phyloP scores from a whole-genome alignment of 2,888 invertebrate genomes.

The Physocephala rufipes region DNA sequence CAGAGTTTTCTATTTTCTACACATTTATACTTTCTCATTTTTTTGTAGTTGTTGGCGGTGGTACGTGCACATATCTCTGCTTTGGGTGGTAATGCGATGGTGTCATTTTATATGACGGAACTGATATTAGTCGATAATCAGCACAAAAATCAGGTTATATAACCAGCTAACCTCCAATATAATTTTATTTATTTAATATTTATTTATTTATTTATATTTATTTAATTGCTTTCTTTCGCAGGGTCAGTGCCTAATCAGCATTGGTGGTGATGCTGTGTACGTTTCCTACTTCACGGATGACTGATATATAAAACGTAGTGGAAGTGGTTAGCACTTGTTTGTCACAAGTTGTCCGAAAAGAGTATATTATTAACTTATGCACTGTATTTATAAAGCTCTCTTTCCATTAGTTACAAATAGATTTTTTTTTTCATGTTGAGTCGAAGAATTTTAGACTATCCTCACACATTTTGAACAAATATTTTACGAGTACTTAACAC shows the following conservation, averaged over 20 bases:
- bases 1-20: neutral
- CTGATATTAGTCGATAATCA: constrained; percentile 90
- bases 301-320: constrained; percentile 60
- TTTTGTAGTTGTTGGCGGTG: constrained; percentile 78
- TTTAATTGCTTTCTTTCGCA: constrained; percentile 65
- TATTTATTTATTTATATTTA: neutral
- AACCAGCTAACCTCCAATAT: too few relatives aligned
- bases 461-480: neutral
- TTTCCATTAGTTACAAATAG: too few relatives aligned
- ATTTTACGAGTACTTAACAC: constrained; percentile 19
- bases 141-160: constrained; percentile 91
- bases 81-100: constrained; percentile 93
- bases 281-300: constrained; percentile 76
- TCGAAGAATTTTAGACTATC: too few relatives aligned
- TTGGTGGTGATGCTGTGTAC: constrained; percentile 93
- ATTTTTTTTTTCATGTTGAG: too few relatives aligned
- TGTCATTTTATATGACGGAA: constrained; percentile 92
- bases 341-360: constrained; percentile 61
- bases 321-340: constrained; percentile 63
- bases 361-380: constrained; percentile 48
- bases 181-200: constrained; percentile 45
- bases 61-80: constrained; percentile 93
- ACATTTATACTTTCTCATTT: neutral
- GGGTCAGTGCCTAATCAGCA: constrained; percentile 95
- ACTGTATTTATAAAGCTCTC: neutral